Base-by-base conservation (phyloP, 2,888 invertebrate genomes). In the Gibbula magus region DNA sequence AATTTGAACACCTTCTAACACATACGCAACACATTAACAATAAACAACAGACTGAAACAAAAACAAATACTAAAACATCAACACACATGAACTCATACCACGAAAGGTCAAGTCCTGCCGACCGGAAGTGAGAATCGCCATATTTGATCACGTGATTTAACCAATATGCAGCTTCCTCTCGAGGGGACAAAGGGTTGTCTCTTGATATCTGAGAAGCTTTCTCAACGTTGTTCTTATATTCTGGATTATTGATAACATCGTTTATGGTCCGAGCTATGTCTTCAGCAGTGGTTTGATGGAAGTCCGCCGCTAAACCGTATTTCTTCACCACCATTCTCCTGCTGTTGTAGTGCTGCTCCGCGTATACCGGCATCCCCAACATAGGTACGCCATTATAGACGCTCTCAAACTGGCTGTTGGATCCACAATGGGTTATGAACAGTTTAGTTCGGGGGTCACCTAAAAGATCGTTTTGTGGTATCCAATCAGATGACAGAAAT, bases 401-500 rank as follows among this genome's bases (percentile, higher is more conserved):
- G 35, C 70, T 70, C 35, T 70, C 70, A 39, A 32, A 70, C 20
- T 70, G 70, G n/a, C 70, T 70, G 35, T 70, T 35, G 0, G 70
- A 32, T 3, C 70, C 70, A 13, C 70, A 70, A n/a, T 70, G 70
- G 32, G 70, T 70, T 18, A 70, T 70, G 39, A 70, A 70, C 39
- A 70, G 70, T 35, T 70, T 70, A n/a, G 70, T 70, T 20, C 20
- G 18, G 0, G 70, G 39, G 10, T 70, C 32, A n/a, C 70, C 70
- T 35, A 70, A n/a, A 39, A 70, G 70, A 20, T 70, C 70, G 35
- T 70, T 70, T 70, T 70, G 70, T 18, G 70, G 70, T 70, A 70
- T 32, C 70, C 70, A 70, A 20, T 70, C 70, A 18, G 70, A 32
- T 16, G 35, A 16, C 4, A 70, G 39, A 39, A 70, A n/a, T 16